phyloP scores from a whole-genome alignment of 2,113 vertebrate genomes.

The Protobothrops mucrosquamatus region DNA sequence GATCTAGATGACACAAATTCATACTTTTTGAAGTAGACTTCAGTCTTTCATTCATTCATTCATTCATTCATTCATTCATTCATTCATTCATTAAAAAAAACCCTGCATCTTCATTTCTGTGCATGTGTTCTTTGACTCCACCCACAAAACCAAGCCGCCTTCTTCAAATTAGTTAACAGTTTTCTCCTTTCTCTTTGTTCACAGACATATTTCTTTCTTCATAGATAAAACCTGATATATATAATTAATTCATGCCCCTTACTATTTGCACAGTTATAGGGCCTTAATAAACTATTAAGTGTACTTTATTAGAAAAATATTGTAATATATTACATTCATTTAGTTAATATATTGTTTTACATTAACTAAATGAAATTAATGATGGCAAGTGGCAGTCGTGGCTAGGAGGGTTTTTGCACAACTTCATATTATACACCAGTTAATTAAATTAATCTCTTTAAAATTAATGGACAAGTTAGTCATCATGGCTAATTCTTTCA shows the following conservation, averaged over 20 bases:
- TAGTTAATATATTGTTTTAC: not conserved
- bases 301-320: not conserved
- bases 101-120: not conserved
- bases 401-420: not conserved
- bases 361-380: not conserved
- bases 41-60: not conserved
- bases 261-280: not conserved
- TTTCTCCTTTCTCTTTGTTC: not conserved
- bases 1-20: not conserved
- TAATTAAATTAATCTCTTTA: not conserved
- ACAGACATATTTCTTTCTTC: not conserved
- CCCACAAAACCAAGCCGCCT: not conserved
- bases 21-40: not conserved
- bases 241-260: not conserved
- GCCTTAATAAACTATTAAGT: not conserved
- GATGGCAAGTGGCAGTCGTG: not conserved
- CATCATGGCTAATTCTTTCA: not conserved
- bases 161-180: not conserved
- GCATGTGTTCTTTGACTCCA: not conserved
- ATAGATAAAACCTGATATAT: not conserved
- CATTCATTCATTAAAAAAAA: not conserved
- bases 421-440: not conserved
- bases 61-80: not conserved
- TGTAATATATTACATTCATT: not conserved
- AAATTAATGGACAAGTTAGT: not conserved